phyloP scores from a whole-genome alignment of 1,140 invertebrate genomes.

The Archivesica marissinica region DNA sequence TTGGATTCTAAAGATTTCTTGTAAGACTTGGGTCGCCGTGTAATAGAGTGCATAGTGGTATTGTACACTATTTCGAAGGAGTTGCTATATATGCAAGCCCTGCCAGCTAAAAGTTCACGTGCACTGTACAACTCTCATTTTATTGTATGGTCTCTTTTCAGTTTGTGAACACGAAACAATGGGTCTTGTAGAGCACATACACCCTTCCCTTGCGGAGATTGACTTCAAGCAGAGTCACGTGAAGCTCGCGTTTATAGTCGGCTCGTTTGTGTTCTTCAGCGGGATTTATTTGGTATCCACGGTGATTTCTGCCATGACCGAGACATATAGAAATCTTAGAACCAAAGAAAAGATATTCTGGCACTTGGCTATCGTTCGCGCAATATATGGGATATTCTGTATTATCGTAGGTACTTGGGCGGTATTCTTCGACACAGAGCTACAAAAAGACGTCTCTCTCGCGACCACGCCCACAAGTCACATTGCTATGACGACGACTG shows the following conservation, averaged over 20 bases:
- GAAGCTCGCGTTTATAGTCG: slow-evolving; percentile 65
- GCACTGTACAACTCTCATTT: background rate
- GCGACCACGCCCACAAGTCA: slow-evolving; percentile 72
- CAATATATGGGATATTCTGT: slow-evolving; percentile 76
- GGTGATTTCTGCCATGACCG: slow-evolving; percentile 38
- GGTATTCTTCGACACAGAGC: slow-evolving; percentile 71
- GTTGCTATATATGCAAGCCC: background rate
- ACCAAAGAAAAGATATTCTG: slow-evolving; percentile 80
- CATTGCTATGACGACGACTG: slow-evolving; percentile 72
- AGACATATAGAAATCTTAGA: slow-evolving; percentile 70
- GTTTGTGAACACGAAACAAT: slow-evolving; percentile 43
- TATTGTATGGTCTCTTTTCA: background rate
- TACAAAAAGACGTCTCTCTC: slow-evolving; percentile 75
- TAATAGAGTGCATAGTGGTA: background rate
- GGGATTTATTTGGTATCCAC: slow-evolving; percentile 63
- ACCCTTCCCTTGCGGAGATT: slow-evolving; percentile 68
- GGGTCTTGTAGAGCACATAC: slow-evolving; percentile 69
- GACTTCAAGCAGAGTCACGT: slow-evolving; percentile 66
- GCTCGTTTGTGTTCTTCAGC: slow-evolving; percentile 68
- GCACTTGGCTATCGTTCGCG: slow-evolving; percentile 78
- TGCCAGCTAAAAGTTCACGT: background rate
- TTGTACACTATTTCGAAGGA: background rate
- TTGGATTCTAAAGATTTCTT: background rate
- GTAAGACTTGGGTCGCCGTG: background rate
- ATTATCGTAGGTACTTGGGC: slow-evolving; percentile 73